phyloP scores from a whole-genome alignment of 2,888 invertebrate species.

The Ischnus inquisitorius region DNA sequence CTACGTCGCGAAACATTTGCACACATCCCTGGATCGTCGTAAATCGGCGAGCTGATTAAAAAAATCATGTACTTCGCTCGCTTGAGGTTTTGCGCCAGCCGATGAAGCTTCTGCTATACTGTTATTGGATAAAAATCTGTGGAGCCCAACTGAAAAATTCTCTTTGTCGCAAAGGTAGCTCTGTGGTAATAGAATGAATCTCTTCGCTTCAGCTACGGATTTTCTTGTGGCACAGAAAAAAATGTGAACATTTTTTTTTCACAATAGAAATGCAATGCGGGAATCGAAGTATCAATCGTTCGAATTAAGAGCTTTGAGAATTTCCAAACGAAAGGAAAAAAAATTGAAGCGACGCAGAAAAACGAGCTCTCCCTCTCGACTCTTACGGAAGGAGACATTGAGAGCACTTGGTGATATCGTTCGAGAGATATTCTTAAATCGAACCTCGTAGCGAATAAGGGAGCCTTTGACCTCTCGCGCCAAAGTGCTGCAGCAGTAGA shows the following conservation, averaged over 20 bases:
- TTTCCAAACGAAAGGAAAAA: slow-evolving; percentile 27
- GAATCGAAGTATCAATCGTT: not conserved
- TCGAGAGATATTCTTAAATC: slow-evolving; percentile 48
- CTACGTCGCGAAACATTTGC: not conserved
- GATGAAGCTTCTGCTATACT: not conserved
- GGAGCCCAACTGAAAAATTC: not conserved
- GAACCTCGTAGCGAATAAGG: slow-evolving; percentile 54
- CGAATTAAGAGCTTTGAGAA: not conserved
- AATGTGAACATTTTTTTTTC: no score
- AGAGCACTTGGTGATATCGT: slow-evolving; percentile 47
- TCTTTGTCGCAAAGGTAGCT: not conserved
- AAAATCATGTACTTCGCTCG: not conserved
- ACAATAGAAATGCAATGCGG: not conserved
- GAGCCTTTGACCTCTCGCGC: slow-evolving; percentile 52
- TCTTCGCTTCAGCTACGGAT: not conserved
- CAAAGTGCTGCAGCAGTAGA: slow-evolving; percentile 56
- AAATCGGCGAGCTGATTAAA: slow-evolving; percentile 6
- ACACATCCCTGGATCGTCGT: not conserved
- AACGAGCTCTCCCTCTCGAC: not conserved
- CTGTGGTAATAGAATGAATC: not conserved
- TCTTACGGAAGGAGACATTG: slow-evolving; percentile 22
- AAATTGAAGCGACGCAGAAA: slow-evolving; percentile 20
- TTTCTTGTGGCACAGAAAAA: not conserved
- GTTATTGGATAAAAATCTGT: not conserved
- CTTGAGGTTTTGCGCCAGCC: not conserved